Evolutionary conservation across 1,140 invertebrate species (phyloP), one percentile per base, ranked within the genome.

Genomic region (Thaumatotibia leucotreta): DNA sequence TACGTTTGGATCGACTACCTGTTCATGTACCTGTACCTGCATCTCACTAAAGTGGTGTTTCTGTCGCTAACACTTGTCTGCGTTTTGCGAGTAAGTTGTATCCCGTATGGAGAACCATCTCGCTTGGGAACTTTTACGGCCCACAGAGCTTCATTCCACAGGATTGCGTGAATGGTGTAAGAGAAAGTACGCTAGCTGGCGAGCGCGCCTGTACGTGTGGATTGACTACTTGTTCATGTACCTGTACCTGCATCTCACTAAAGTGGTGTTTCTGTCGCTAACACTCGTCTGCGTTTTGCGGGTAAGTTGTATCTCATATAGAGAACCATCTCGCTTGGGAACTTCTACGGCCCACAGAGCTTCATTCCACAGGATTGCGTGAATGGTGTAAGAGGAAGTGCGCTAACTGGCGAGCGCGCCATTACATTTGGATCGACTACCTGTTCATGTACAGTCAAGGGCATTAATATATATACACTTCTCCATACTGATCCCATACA

Each of bases 181-280:
- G 1, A 45, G 73, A 10, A 29, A 71, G n/a, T 68, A 45, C 68
- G 9, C 31, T 29, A n/a, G 3, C 2, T 71, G 23, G 32, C 64
- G 23, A 32, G 64, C 4, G 49, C 49, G 4, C 35, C 17, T 68
- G 33, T 10, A 39, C 33, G 24, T 17, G 31, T 54, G 64, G 23
- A 66, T 68, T 0, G 91, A 93, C 73, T 69, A 92, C 39, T 63
- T 94, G 8, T 99, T 97, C 95, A 86, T 97, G 2, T 95, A 98
- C 74, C 88, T 98, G 4, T 98, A 99, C 89, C 94, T 99, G 73
- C 98, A 99, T 78, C 95, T 99, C 78, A 94, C 96, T 67, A 99
- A 99, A 91, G 94, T 97, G 61, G 94, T 97, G 35, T 93, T 97
- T 31, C 81, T 96, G 4, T 94, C 95, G 20, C 91, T 95, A 0